These are phyloP conservation scores for Sceloporus tristichus DNA, from an alignment of 2,113 vertebrate species.

Conservation along the genomic window DNA sequence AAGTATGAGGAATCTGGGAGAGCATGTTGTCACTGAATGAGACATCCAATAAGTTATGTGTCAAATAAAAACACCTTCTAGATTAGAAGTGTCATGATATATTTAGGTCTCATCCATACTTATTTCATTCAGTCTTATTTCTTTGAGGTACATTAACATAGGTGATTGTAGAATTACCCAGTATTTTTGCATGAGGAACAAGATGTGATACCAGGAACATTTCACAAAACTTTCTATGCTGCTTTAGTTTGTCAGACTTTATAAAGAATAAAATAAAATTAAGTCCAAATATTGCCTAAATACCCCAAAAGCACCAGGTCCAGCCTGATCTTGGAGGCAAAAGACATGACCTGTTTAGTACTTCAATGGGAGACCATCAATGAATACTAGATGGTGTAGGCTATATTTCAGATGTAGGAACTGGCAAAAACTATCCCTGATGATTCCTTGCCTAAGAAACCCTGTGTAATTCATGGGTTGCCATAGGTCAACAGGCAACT, in stretches of 20 bases:
- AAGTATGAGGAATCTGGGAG: constrained; percentile 33
- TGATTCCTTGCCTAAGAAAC: too few relatives aligned
- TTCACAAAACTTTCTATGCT: constrained; percentile 7
- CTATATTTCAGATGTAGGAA: too few relatives aligned
- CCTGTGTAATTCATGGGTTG: too few relatives aligned
- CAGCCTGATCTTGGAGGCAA: too few relatives aligned
- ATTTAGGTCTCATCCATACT: constrained; percentile 12
- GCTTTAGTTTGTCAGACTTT: neutral
- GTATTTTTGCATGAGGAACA: constrained; percentile 4
- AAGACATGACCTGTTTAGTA: too few relatives aligned
- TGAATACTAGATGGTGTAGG: too few relatives aligned
- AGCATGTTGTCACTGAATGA: constrained; percentile 41
- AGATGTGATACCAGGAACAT: neutral
- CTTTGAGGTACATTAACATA: constrained; percentile 18
- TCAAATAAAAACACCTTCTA: constrained; percentile 51
- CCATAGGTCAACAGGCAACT: too few relatives aligned
- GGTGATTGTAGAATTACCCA: constrained; percentile 28
- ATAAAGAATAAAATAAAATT: too few relatives aligned
- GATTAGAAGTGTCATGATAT: constrained; percentile 55
- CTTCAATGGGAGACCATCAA: too few relatives aligned
- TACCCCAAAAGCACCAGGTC: too few relatives aligned
- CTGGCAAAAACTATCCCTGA: too few relatives aligned
- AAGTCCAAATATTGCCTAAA: too few relatives aligned
- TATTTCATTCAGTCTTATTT: constrained; percentile 36
- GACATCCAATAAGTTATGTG: constrained; percentile 39